A percentile compares a stretch with the other conserved stretches of the same genome.
Evolutionary conservation across 2,888 invertebrate species (phyloP).

Genomic region (Incurvaria masculella): DNA sequence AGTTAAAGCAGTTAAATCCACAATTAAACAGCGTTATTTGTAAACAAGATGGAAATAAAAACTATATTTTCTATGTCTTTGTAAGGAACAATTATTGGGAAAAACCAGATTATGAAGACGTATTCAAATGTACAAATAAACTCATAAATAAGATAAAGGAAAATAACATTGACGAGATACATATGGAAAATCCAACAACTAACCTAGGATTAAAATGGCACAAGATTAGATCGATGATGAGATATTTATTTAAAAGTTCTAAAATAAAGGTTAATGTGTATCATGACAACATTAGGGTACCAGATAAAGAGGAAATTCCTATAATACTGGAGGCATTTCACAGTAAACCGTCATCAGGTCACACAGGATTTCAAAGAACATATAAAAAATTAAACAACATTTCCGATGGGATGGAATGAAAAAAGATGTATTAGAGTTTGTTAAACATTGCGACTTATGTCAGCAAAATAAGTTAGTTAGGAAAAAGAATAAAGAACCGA

Average conservation of each 20-base stretch:
- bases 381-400: constrained; percentile 17
- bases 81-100: constrained; percentile 15
- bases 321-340: too few relatives aligned
- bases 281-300: constrained; percentile 10
- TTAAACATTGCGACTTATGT: constrained; percentile 21
- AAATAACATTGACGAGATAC: constrained; percentile 9
- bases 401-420: constrained; percentile 24
- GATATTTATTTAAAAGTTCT: constrained; percentile 15
- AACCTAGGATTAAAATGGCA: too few relatives aligned
- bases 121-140: constrained; percentile 14
- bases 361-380: constrained; percentile 16
- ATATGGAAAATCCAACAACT: constrained; percentile 8
- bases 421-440: constrained; percentile 20
- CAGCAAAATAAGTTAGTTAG: too few relatives aligned
- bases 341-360: constrained; percentile 13
- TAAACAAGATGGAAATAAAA: too few relatives aligned
- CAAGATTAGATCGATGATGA: constrained; percentile 14
- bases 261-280: constrained; percentile 11
- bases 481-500: constrained; percentile 18
- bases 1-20: constrained; percentile 1
- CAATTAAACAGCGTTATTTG: constrained; percentile 1
- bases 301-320: constrained; percentile 13
- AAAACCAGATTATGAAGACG: constrained; percentile 16
- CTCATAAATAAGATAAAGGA: constrained; percentile 9
- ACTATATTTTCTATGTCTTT: constrained; percentile 1